Percentiles rank a stretch among this genome's conserved stretches.
phyloP scores from a whole-genome alignment of 2,113 vertebrate genomes.

The Salvelinus alpinus region DNA sequence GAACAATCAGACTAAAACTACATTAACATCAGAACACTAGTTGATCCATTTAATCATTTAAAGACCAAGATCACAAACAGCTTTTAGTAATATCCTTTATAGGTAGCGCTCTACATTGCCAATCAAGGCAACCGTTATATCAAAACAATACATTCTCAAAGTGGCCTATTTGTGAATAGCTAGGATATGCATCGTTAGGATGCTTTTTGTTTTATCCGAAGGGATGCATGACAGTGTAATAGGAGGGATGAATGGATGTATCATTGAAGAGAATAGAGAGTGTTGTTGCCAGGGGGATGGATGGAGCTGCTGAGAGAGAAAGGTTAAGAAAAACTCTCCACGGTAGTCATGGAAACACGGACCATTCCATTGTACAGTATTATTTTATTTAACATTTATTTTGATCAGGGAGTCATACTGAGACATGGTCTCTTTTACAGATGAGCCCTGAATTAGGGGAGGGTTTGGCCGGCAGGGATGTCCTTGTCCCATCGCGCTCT shows the following conservation, averaged over 20 bases:
- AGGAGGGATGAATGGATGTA: background rate
- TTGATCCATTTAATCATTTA: no score
- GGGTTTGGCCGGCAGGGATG: no score
- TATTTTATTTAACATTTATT: no score
- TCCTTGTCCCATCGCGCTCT: no score
- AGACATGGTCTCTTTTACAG: no score
- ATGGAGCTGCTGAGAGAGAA: background rate
- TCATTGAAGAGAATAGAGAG: background rate
- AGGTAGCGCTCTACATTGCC: background rate
- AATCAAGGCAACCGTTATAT: background rate
- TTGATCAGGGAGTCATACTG: no score
- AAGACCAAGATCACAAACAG: no score
- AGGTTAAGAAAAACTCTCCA: background rate
- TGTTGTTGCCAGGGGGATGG: background rate
- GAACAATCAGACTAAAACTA: no score
- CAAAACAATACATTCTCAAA: background rate
- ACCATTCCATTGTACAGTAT: background rate
- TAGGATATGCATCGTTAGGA: background rate
- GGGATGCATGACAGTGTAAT: background rate
- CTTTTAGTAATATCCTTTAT: no score
- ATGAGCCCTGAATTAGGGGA: no score
- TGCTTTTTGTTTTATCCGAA: background rate
- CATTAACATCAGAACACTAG: no score
- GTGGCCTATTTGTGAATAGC: background rate
- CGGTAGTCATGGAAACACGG: constrained; percentile 43